A percentile compares a stretch with the other conserved stretches of the same genome.
These are phyloP conservation scores for Lissonota sp. DNA, from an alignment of 2,888 invertebrate species.

Conservation along the genomic window DNA sequence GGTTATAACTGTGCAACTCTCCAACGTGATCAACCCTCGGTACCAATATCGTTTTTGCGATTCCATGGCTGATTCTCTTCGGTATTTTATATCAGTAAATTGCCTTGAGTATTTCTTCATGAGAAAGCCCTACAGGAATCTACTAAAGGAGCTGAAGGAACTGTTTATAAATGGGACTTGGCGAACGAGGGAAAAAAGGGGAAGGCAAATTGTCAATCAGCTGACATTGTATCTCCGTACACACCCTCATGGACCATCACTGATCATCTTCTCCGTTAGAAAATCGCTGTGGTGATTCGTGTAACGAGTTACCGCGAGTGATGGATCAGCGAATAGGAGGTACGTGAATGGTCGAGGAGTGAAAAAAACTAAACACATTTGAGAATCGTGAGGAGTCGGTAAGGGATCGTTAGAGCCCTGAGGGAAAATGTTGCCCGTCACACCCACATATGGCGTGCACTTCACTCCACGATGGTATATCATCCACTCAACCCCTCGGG, in stretches of 20 bases:
- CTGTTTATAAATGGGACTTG: too few relatives aligned
- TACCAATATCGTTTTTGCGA: slow-evolving; percentile 56
- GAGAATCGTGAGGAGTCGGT: slow-evolving; percentile 38
- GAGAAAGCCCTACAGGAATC: too few relatives aligned
- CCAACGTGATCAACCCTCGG: slow-evolving; percentile 16
- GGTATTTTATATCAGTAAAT: not conserved
- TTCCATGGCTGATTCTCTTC: slow-evolving; percentile 29
- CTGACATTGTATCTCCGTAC: not conserved
- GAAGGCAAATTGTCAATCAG: not conserved
- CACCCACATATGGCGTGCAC: slow-evolving; percentile 80
- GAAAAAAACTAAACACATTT: slow-evolving; percentile 50
- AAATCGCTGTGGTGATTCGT: slow-evolving; percentile 54
- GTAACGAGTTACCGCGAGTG: slow-evolving; percentile 49
- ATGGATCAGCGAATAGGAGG: slow-evolving; percentile 43
- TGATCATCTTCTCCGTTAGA: slow-evolving; percentile 20
- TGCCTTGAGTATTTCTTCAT: too few relatives aligned
- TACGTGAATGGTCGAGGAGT: slow-evolving; percentile 27
- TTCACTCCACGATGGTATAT: slow-evolving; percentile 69
- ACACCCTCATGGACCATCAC: slow-evolving; percentile 12
- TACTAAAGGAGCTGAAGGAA: too few relatives aligned
- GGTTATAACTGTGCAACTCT: slow-evolving; percentile 56
- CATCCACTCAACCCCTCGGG: slow-evolving; percentile 22
- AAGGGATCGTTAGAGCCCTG: slow-evolving; percentile 61
- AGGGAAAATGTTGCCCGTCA: slow-evolving; percentile 66
- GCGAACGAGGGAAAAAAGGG: too few relatives aligned